Base-by-base conservation (phyloP, 2,888 invertebrate species). In the Eudasyphora cyanicolor region DNA sequence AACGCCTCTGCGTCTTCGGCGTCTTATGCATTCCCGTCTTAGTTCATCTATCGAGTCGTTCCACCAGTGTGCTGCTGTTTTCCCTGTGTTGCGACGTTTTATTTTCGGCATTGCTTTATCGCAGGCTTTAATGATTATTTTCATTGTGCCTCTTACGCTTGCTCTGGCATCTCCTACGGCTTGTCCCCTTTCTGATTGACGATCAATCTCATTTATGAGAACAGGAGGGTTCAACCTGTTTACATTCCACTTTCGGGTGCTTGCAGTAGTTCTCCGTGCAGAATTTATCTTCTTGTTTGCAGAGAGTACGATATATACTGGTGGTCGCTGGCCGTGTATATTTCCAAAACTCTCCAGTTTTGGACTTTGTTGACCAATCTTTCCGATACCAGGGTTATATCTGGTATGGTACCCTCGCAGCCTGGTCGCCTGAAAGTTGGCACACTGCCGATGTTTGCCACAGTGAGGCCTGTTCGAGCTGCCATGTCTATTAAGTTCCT, bases 301-400 rank as follows among this genome's bases (percentile, higher is more conserved):
- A 49, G n/a, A 4, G 57, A 60, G 29, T 17, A 74, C 17, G 29
- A 60, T 60, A 74, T 74, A 10, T 74, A 76, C 71, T 35, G 35
- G 76, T 79, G 79, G 27, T n/a, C n/a, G n/a, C n/a, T n/a, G n/a
- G n/a, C n/a, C n/a, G n/a, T n/a, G n/a, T n/a, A n/a, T n/a, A n/a
- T 84, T 78, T 54, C 80, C 76, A 2, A 54, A 27, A 81, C 74
- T 12, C 29, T 60, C 73, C 84, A 84, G 19, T 82, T 32, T 4
- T 35, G 21, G 2, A 79, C 38, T 38, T 29, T 51, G 17, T 21
- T 67, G 1, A 60, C 38, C 19, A 17, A 12, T 17, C 49, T n/a
- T n/a, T n/a, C n/a, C n/a, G n/a, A n/a, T n/a, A n/a, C n/a, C n/a
- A n/a, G n/a, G n/a, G n/a, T n/a, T n/a, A n/a, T n/a, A n/a, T n/a